A percentile compares a stretch with the other conserved stretches of the same genome.
These are phyloP conservation scores for Phoebastria nigripes DNA, from an alignment of 2,797 vertebrate genomes.

Conservation along the genomic window DNA sequence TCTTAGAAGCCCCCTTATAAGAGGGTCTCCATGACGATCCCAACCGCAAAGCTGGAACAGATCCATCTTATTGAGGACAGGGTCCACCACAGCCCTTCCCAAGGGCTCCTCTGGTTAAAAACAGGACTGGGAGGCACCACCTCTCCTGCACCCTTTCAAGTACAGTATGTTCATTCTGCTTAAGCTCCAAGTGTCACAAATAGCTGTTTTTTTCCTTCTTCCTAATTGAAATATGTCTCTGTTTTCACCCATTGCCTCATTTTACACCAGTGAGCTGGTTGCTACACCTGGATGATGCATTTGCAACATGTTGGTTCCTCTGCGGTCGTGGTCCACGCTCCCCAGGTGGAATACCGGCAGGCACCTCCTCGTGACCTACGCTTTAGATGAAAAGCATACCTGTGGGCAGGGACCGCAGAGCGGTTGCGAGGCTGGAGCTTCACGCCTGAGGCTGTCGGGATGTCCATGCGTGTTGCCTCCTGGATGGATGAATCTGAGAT, in stretches of 20 bases:
- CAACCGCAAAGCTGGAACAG: fast-evolving
- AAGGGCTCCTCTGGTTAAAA: neutral
- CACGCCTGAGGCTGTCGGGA: neutral
- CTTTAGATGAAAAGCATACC: neutral
- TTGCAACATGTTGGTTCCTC: neutral
- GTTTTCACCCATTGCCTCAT: fast-evolving
- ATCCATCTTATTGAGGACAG: neutral
- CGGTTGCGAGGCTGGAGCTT: neutral
- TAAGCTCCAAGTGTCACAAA: neutral
- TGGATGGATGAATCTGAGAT: neutral
- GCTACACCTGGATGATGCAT: fast-evolving
- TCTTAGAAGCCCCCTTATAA: neutral
- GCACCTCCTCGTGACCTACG: neutral
- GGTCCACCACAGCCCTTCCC: neutral
- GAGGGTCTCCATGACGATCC: fast-evolving
- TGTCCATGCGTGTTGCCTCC: neutral
- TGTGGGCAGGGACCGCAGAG: neutral
- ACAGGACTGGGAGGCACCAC: neutral
- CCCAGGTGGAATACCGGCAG: neutral
- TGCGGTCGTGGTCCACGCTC: neutral
- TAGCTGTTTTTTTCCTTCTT: neutral
- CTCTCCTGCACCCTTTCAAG: neutral
- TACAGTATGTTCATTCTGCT: neutral
- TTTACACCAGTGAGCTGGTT: neutral
- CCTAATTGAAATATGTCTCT: fast-evolving